Conservation (phyloP, 2,113 vertebrate genomes). For the Ancistrus triradiatus region DNA sequence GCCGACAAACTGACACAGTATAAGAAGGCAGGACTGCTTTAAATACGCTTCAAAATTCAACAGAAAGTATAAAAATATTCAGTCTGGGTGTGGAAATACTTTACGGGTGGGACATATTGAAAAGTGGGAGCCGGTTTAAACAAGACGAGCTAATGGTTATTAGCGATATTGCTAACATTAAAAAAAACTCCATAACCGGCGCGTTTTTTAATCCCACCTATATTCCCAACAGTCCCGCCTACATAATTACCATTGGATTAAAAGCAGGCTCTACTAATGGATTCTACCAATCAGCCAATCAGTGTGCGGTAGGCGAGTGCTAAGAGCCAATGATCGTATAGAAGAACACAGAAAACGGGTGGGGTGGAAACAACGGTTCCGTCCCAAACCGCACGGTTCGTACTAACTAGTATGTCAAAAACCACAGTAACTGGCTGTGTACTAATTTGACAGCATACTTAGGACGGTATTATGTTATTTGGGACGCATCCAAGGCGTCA, state of each 20-base stretch:
- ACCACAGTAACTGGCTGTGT: not conserved
- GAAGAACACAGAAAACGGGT: not conserved
- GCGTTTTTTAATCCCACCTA: not conserved
- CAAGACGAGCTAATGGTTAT: not conserved
- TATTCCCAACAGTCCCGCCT: slow-evolving; percentile 31
- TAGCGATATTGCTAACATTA: slow-evolving; percentile 1
- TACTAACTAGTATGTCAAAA: not conserved
- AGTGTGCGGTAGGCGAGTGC: not conserved
- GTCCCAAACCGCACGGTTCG: not conserved
- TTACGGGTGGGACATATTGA: not conserved
- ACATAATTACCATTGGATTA: slow-evolving; percentile 1
- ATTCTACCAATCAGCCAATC: not conserved
- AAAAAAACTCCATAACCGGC: slow-evolving; percentile 18
- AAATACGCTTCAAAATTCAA: not conserved
- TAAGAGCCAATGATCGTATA: not conserved
- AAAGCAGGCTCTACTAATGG: not conserved
- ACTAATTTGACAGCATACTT: not conserved
- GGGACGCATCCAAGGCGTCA: not conserved
- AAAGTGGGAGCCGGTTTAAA: not conserved
- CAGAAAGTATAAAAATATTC: not conserved
- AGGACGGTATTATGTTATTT: not conserved
- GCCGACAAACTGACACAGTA: not conserved
- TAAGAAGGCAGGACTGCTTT: not conserved
- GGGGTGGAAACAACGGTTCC: not conserved
- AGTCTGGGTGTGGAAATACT: too few species aligned